phyloP scores from a whole-genome alignment of 2,113 vertebrate genomes.

The Gallinago jamesoni region DNA sequence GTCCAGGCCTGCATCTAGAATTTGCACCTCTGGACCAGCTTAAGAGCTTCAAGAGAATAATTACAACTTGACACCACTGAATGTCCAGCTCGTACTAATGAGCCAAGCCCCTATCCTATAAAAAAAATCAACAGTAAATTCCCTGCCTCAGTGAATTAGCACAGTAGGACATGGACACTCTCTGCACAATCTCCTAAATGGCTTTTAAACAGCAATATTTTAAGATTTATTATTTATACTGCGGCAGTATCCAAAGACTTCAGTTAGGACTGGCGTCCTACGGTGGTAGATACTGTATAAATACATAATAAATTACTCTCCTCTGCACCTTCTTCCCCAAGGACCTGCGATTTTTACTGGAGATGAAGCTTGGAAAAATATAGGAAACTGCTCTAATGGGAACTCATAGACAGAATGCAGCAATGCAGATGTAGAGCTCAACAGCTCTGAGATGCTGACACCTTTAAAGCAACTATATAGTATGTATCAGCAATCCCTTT shows the following conservation, averaged over 20 bases:
- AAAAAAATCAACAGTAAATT: not conserved
- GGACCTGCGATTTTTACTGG: not conserved
- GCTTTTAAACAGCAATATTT: not conserved
- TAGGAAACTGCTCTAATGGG: not conserved
- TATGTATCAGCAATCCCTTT: not conserved
- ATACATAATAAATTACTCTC: not conserved
- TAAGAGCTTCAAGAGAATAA: not conserved
- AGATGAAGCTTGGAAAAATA: not conserved
- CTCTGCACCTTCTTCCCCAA: not conserved
- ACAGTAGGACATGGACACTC: not conserved
- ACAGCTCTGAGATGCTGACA: not conserved
- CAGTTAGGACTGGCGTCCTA: not conserved
- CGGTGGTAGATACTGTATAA: not conserved
- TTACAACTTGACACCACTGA: not conserved
- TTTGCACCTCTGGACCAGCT: not conserved
- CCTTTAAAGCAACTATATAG: not conserved
- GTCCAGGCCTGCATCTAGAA: not conserved
- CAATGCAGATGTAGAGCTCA: not conserved
- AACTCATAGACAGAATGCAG: not conserved
- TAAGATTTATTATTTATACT: not conserved
- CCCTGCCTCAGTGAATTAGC: not conserved
- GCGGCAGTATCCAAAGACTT: not conserved
- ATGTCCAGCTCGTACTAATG: not conserved
- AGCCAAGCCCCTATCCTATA: not conserved
- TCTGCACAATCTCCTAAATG: not conserved